Evolutionary conservation across 2,113 vertebrate genomes (phyloP), one percentile per base, ranked within the genome.

Genomic region (Prochilodus magdalenae): DNA sequence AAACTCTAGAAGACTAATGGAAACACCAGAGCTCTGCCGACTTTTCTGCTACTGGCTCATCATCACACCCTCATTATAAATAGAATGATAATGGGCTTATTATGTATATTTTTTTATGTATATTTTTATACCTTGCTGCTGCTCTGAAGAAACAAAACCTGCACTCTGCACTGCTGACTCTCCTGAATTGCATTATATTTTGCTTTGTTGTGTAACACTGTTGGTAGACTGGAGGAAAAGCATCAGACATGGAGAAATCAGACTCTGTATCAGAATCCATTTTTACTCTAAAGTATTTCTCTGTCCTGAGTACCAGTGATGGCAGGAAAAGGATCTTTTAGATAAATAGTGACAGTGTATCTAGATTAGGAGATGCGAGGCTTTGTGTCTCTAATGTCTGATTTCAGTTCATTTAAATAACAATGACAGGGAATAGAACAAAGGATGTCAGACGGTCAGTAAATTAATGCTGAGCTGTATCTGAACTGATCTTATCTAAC

Each of bases 371-470:
- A 57, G 66, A 29, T 62, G 57, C 44, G 33, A 33, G 18, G 60
- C 59, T 73, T 36, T 47, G 53, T 59, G 66, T 22, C 78, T 53
- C n/a, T n/a, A n/a, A n/a, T n/a, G n/a, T 72, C 60, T 74, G 60
- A 59, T 16, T 74, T 57, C 20, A 33, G 40, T 71, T 49, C n/a
- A 13, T 16, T 57, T 55, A 1, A n/a, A 57, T 57, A 7, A 36
- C 22, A n/a, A 36, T 20, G 8, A 57, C 44, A 57, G 36, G 16
- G 66, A 80, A 80, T 27, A 63, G 44, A 77, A 51, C 36, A 95
- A 95, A 86, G 93, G 90, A 22, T 95, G 96, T 90, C 96, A 95
- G 84, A 95, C 96, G 94, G 75, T 26, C 26, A 63, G 13, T 57
- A 24, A n/a, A 14, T n/a, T n/a, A n/a, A 60, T 63, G 7, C 30